phyloP scores from a whole-genome alignment of 1,140 invertebrate genomes.

The Hylaeus volcanicus region DNA sequence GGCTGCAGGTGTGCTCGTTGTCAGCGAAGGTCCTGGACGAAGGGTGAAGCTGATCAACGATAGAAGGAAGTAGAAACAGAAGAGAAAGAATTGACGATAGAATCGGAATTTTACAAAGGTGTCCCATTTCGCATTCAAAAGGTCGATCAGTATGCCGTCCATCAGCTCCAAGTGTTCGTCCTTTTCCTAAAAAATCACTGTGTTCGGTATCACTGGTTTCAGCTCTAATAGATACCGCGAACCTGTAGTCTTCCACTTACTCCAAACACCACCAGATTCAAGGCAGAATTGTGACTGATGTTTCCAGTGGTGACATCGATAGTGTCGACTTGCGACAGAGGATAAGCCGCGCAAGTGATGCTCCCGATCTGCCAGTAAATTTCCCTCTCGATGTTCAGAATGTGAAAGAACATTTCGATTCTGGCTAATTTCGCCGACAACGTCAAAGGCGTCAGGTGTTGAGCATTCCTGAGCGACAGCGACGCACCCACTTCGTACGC shows the following conservation, averaged over 20 bases:
- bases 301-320: slow-evolving; percentile 95
- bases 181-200: slow-evolving; percentile 86
- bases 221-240: too few relatives aligned
- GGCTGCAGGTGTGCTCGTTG: slow-evolving; percentile 4
- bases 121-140: slow-evolving; percentile 98
- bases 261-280: slow-evolving; percentile 99
- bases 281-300: slow-evolving; percentile 95
- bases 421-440: slow-evolving; percentile 95
- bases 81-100: slow-evolving; percentile 94
- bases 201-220: too few relatives aligned
- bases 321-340: slow-evolving; percentile 97
- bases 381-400: slow-evolving; percentile 95
- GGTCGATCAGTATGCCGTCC: slow-evolving; percentile 96
- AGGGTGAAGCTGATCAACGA: slow-evolving; percentile 93
- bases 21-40: slow-evolving; percentile 86
- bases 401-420: slow-evolving; percentile 97
- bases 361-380: slow-evolving; percentile 98
- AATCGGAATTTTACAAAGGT: slow-evolving; percentile 96
- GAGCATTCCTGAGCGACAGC: slow-evolving; percentile 91
- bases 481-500: slow-evolving; percentile 95
- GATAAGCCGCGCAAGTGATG: slow-evolving; percentile 98
- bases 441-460: slow-evolving; percentile 95
- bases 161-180: slow-evolving; percentile 97
- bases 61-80: slow-evolving; percentile 93
- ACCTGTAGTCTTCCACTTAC: slow-evolving; percentile 81